Conservation (phyloP, 2,888 invertebrate genomes). For the Melinopterus prodromus region DNA sequence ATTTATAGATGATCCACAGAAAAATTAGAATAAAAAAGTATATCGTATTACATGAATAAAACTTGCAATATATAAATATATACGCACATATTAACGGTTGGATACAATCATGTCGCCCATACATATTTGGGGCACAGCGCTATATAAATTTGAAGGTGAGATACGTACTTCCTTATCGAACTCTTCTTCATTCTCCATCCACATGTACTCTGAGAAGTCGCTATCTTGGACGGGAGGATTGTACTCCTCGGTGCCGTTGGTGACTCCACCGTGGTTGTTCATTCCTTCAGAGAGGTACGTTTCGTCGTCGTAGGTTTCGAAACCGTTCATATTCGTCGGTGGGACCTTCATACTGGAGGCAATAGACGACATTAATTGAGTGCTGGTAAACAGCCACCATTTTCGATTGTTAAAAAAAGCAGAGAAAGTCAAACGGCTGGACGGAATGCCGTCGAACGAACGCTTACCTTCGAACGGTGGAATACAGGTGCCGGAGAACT, state of each 20-base stretch:
- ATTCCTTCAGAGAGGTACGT: slow-evolving; percentile 40
- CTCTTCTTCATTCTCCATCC: slow-evolving; percentile 96
- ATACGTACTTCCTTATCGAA: slow-evolving; percentile 83
- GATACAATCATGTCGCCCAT: too few relatives aligned
- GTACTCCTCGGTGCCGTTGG: slow-evolving; percentile 57
- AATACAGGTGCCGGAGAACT: not conserved
- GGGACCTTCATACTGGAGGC: slow-evolving; percentile 43
- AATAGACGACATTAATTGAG: slow-evolving; percentile 25
- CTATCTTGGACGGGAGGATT: slow-evolving; percentile 64
- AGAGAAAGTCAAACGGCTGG: not conserved
- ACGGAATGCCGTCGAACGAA: too few relatives aligned
- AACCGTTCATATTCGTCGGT: slow-evolving; percentile 43
- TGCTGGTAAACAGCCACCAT: slow-evolving; percentile 33
- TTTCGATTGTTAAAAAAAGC: slow-evolving; percentile 23
- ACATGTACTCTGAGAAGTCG: slow-evolving; percentile 90
- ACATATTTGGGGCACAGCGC: too few relatives aligned
- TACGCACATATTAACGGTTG: too few relatives aligned
- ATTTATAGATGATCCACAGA: too few relatives aligned
- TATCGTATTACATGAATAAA: not conserved
- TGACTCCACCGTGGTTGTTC: slow-evolving; percentile 46
- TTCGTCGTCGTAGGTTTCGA: slow-evolving; percentile 44
- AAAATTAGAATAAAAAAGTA: too few relatives aligned
- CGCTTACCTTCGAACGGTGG: not conserved
- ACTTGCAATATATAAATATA: not conserved
- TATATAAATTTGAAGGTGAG: not conserved